phyloP scores from a whole-genome alignment of 2,888 invertebrate genomes.

The Hemaris fuciformis region DNA sequence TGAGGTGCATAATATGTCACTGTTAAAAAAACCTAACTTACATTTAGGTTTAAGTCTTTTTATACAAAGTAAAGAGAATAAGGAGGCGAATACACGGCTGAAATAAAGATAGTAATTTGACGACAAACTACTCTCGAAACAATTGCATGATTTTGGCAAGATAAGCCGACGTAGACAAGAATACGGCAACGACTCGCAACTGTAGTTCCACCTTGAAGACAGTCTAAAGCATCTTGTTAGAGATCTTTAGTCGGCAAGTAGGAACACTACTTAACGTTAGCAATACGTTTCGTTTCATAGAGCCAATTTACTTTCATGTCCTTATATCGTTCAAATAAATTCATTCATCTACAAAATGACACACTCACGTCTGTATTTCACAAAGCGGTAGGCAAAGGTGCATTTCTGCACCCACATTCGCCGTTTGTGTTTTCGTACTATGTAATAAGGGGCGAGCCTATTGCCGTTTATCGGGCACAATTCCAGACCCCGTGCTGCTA shows the following conservation, averaged over 20 bases:
- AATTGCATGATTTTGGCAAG: conserved; percentile 3
- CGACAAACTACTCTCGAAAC: neutral
- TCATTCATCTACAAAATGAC: too few relatives aligned
- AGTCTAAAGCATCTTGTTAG: conserved; percentile 42
- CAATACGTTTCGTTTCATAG: neutral
- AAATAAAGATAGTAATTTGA: neutral
- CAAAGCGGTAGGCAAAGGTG: too few relatives aligned
- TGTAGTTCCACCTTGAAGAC: conserved; percentile 28
- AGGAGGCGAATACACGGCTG: neutral
- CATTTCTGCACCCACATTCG: too few relatives aligned
- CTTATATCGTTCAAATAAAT: too few relatives aligned
- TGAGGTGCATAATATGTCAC: too few relatives aligned
- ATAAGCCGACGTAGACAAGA: conserved; percentile 21
- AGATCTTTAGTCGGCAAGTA: conserved; percentile 33
- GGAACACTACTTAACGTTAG: conserved; percentile 36
- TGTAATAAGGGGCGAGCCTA: too few relatives aligned
- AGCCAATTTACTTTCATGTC: neutral
- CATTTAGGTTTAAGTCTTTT: too few relatives aligned
- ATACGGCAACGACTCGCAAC: conserved; percentile 28
- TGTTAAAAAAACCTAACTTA: too few relatives aligned
- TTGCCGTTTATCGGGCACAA: too few relatives aligned
- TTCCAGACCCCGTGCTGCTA: too few relatives aligned
- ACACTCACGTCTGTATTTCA: too few relatives aligned
- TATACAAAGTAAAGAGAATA: neutral
- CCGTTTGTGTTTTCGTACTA: too few relatives aligned